A percentile compares a stretch with the other conserved stretches of the same genome.
Evolutionary conservation across 2,797 vertebrate species (phyloP).

Genomic region (Chelonia mydas): DNA sequence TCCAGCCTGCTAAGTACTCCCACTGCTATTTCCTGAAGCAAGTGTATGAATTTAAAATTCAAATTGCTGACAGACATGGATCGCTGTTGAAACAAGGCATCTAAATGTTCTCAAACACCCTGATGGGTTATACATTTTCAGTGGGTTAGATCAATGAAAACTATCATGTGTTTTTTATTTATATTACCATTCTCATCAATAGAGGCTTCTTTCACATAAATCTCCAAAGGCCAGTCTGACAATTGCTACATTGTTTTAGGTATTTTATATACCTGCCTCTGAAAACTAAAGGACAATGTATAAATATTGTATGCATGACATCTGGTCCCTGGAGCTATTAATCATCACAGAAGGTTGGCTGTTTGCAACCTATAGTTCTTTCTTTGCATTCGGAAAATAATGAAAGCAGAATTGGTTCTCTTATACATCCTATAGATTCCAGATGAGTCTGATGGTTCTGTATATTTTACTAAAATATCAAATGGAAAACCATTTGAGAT

Average conservation of each 20-base stretch:
- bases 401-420: background rate
- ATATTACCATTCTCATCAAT: constrained; percentile 10
- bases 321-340: constrained; percentile 10
- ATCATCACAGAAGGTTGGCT: background rate
- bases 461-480: background rate
- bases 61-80: constrained; percentile 52
- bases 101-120: constrained; percentile 59
- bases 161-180: constrained; percentile 53
- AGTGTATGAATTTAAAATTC: constrained; percentile 67
- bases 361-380: constrained; percentile 6
- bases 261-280: constrained; percentile 34
- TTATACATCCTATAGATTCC: background rate
- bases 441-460: background rate
- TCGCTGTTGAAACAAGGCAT: constrained; percentile 69
- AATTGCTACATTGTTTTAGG: constrained; percentile 37
- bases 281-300: constrained; percentile 34
- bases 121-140: constrained; percentile 44
- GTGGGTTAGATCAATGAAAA: constrained; percentile 51
- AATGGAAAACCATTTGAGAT: background rate
- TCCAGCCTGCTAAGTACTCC: constrained; percentile 11
- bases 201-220: constrained; percentile 12
- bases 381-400: constrained; percentile 14
- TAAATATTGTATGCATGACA: constrained; percentile 25
- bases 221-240: constrained; percentile 23
- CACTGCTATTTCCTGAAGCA: constrained; percentile 61